Evolutionary conservation across 2,797 vertebrate genomes (phyloP), one percentile per base, ranked within the genome.

Genomic region (Silurus aristotelis): DNA sequence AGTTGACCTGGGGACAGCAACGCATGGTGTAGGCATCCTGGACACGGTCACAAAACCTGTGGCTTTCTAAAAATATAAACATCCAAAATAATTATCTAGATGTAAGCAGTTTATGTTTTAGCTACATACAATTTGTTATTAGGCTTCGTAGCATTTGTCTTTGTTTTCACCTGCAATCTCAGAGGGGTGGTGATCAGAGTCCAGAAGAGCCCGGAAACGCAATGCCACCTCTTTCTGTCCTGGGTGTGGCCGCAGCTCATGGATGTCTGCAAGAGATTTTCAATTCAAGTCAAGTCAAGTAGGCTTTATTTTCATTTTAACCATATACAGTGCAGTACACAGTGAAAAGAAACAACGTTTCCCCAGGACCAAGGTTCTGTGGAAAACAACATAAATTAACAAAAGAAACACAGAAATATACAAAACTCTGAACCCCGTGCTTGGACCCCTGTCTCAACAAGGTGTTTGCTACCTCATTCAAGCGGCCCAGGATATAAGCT

Each of bases 1-100:
- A 31, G 31, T 56, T 84, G 87, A 99, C 98, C 97, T 99, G 98
- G 88, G 98, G 98, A 89, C 98, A 99, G 90, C 98, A 99, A 71
- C 98, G 96, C 94, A 99, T 94, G 6, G 98, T 99, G 86, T 99
- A 99, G 0, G 98, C 98, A 0, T 99, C 98, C 92, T 99, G 98
- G 80, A 99, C 98, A 82, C 96, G 91, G 86, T 99, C 97, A 88
- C 98, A 99, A 94, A 99, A 99, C 87, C 98, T 94, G 56, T 99
- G 98, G 84, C 97, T 99, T 91, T 98, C 98, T 99, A 91, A 27
- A 67, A 55, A 80, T 12, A 27, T 88, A 93, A 91, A 92, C 89
- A 70, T 71, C 14, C 9, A 61, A 1, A 46, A 38, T 27, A 46
- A 27, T 76, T 31, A 31, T 8, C 4, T n/a, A 43, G 12, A 43